Evolutionary conservation across 2,797 vertebrate species (phyloP), one percentile per base, ranked within the genome.

Genomic region (Melanotaenia boesemani): DNA sequence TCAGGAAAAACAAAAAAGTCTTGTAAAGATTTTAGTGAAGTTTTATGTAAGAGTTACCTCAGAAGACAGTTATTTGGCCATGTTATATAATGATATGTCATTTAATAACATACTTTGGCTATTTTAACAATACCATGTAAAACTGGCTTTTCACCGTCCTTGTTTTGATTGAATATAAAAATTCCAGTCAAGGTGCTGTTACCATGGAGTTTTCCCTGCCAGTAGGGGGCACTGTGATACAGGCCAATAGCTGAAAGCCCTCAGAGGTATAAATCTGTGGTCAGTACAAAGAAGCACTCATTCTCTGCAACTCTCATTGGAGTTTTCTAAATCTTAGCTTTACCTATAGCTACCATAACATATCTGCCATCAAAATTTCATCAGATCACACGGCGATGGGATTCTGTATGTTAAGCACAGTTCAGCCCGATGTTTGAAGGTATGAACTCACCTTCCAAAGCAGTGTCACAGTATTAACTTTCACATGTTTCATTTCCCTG

Each of bases 181-280:
- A 52, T 12, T 74, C 39, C 57, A 73, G 72, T 72, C 41, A 46
- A 70, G 50, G 24, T 46, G 44, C 60, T 16, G 34, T 28, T 34
- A 44, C 75, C 61, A 48, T 34, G 16, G 22, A 20, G 24, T 13
- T 52, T 34, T 46, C 3, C 76, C 64, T 10, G 46, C 86, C 94
- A 94, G 92, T 91, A 94, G 95, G 92, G 94, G 95, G 92, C 94
- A 93, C 91, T 95, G 91, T 91, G 86, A 90, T 87, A 92, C 88
- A 91, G 81, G 86, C 67, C 80, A 91, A 82, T 32, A 52, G 18
- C 34, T 28, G 16, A 34, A 57, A 66, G 39, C 37, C 60, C 62
- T 56, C 55, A 48, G 41, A 61, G 82, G 67, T 76, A 77, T 85
- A 62, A 59, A 66, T 81, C 48, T 70, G 70, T 80, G 74, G 76